Evolutionary conservation across 2,797 vertebrate species (phyloP), one percentile per base, ranked within the genome.

Genomic region (Notolabrus celidotus): DNA sequence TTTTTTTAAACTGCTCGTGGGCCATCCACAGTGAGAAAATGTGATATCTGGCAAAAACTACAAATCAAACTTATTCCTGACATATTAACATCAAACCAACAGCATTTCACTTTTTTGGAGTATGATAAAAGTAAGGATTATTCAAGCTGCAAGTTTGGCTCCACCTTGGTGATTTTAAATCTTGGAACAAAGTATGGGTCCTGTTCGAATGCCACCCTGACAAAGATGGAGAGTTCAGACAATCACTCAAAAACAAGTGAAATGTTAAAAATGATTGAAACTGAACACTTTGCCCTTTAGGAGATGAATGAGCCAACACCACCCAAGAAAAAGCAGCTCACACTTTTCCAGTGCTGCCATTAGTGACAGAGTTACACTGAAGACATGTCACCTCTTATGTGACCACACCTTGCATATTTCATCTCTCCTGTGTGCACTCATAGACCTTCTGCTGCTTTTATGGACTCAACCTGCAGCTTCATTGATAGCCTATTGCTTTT

Each of bases 241-340:
- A 66, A 77, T 79, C 67, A 54, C 51, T 80, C 70, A 78, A n/a
- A 77, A 83, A 72, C 52, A 64, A 67, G 42, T 41, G 39, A 79
- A 83, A 79, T 80, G 67, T 72, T 73, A 64, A 15, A 75, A 65
- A 68, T 77, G 80, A 84, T 71, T 80, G 77, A 82, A 82, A 85
- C 16, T 19, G 78, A 86, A 80, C 33, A 50, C 65, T n/a, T 65
- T 85, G 70, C 62, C 79, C 79, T 88, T 88, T 83, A 45, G 5
- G 67, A 77, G 70, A 87, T 19, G 36, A 71, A 85, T 59, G 59
- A 79, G 39, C 7, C 25, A 33, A 74, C 75, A 68, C 70, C 12
- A 25, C 42, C 59, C 0, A 0, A 49, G 58, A 52, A 66, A 71
- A 83, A 60, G 20, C 25, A 29, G 49, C 49, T 60, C 23, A 23